These are phyloP conservation scores for Apodemus sylvaticus DNA, from an alignment of 2,113 vertebrate species.

Conservation along the genomic window DNA sequence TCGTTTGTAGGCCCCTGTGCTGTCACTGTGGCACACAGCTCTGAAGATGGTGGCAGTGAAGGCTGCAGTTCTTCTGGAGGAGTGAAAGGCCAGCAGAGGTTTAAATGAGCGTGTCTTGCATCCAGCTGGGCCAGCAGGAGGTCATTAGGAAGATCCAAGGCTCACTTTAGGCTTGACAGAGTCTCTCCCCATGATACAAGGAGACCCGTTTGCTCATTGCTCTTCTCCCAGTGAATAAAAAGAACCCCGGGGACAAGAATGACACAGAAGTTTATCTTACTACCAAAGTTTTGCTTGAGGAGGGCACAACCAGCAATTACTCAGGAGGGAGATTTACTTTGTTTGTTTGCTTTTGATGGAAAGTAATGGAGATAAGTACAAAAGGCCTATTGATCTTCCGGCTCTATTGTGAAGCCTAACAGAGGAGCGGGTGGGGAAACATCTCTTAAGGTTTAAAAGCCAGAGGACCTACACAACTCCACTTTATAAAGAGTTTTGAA, in stretches of 20 bases:
- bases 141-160: constrained; percentile 76
- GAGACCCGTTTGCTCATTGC: constrained; percentile 75
- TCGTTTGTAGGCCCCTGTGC: neutral
- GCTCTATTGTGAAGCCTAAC: constrained; percentile 65
- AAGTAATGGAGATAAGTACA: constrained; percentile 76
- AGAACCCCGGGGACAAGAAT: constrained; percentile 70
- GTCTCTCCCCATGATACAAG: constrained; percentile 71
- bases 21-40: constrained; percentile 36
- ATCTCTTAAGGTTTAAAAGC: constrained; percentile 56
- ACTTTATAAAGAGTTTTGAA: constrained; percentile 12
- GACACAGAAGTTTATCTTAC: constrained; percentile 76
- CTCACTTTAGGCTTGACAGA: constrained; percentile 73
- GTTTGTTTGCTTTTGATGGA: constrained; percentile 76
- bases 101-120: constrained; percentile 80
- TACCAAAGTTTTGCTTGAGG: constrained; percentile 73
- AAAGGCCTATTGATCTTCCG: constrained; percentile 74
- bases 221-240: constrained; percentile 72
- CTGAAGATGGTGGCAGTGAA: constrained; percentile 44
- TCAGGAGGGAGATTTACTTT: constrained; percentile 76
- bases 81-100: constrained; percentile 77
- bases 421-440: neutral
- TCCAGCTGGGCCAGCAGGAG: constrained; percentile 75
- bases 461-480: neutral
- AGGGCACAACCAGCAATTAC: constrained; percentile 69
- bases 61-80: constrained; percentile 42